These are phyloP conservation scores for Cyrtodaria siliqua DNA, from an alignment of 2,888 invertebrate genomes.

Conservation along the genomic window DNA sequence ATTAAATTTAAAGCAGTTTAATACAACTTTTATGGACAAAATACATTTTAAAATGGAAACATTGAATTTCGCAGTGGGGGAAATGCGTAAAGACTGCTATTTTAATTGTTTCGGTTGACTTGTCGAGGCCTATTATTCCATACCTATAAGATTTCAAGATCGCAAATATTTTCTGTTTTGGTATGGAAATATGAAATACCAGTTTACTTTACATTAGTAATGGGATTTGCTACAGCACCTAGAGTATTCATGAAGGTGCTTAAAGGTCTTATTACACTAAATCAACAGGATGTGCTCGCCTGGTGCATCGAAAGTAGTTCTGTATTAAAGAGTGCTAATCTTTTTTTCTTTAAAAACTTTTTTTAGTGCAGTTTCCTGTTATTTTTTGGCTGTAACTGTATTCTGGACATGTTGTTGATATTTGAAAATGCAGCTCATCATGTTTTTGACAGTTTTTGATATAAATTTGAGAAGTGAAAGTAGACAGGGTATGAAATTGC, in stretches of 20 bases:
- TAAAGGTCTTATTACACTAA: too few species aligned
- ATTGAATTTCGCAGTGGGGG: conserved; percentile 6
- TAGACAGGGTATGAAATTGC: too few species aligned
- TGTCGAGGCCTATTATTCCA: conserved; percentile 23
- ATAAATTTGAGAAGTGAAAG: too few species aligned
- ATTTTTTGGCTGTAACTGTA: too few species aligned
- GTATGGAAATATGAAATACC: conserved; percentile 16
- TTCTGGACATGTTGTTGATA: too few species aligned
- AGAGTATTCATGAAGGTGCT: conserved; percentile 24
- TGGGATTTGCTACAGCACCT: conserved; percentile 20
- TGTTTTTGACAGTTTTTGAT: too few species aligned
- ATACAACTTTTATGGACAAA: conserved; percentile 12
- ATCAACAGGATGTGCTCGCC: too few species aligned
- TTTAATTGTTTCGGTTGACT: conserved; percentile 31
- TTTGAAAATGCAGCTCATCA: too few species aligned
- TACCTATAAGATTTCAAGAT: conserved; percentile 9
- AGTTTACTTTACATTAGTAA: conserved; percentile 18
- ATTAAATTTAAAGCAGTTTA: conserved; percentile 31
- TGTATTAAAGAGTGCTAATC: too few species aligned
- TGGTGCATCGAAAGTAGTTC: too few species aligned
- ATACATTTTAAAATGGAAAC: conserved; percentile 37
- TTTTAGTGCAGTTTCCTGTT: too few species aligned
- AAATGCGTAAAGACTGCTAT: conserved; percentile 18
- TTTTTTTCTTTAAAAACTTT: too few species aligned
- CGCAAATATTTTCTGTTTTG: conserved; percentile 33